These are phyloP conservation scores for Drosophila kepulauana DNA, from an alignment of 1,140 invertebrate species.

Conservation along the genomic window DNA sequence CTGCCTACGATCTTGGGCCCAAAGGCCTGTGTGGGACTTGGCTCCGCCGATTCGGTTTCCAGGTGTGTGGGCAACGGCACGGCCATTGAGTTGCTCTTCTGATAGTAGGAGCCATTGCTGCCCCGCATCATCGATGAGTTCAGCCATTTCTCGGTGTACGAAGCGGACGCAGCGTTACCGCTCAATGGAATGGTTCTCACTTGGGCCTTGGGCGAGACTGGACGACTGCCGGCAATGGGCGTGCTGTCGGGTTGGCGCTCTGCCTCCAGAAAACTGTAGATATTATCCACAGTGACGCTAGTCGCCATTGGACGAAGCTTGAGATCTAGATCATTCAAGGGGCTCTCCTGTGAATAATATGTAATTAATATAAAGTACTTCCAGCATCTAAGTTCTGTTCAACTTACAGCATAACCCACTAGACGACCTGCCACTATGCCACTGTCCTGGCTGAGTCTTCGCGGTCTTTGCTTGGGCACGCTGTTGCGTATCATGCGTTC, in stretches of 20 bases:
- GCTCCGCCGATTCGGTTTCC: conserved; percentile 77
- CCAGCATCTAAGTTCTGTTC: neutral
- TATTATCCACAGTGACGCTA: conserved; percentile 20
- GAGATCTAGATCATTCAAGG: conserved; percentile 46
- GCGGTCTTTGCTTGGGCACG: conserved; percentile 51
- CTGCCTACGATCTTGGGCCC: conserved; percentile 68
- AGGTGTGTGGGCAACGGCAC: conserved; percentile 75
- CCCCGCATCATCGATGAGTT: conserved; percentile 66
- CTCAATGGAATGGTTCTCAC: conserved; percentile 18
- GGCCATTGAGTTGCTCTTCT: conserved; percentile 60
- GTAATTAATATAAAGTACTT: neutral
- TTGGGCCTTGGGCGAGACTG: conserved; percentile 47
- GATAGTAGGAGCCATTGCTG: conserved; percentile 49
- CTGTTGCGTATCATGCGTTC: conserved; percentile 64
- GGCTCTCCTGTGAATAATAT: conserved; percentile 43
- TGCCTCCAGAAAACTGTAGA: conserved; percentile 39
- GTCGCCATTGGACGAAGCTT: conserved; percentile 21
- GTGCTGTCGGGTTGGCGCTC: conserved; percentile 12
- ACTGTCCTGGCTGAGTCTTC: conserved; percentile 79
- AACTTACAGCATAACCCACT: conserved; percentile 70
- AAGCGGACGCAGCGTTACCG: conserved; percentile 25
- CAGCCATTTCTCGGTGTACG: conserved; percentile 78
- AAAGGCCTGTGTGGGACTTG: conserved; percentile 79
- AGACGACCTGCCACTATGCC: conserved; percentile 78
- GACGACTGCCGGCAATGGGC: conserved; percentile 2